Percentiles rank a stretch among this genome's conserved stretches.
Conservation (phyloP, 2,888 invertebrate species). For the Pemphredon lugubris region DNA sequence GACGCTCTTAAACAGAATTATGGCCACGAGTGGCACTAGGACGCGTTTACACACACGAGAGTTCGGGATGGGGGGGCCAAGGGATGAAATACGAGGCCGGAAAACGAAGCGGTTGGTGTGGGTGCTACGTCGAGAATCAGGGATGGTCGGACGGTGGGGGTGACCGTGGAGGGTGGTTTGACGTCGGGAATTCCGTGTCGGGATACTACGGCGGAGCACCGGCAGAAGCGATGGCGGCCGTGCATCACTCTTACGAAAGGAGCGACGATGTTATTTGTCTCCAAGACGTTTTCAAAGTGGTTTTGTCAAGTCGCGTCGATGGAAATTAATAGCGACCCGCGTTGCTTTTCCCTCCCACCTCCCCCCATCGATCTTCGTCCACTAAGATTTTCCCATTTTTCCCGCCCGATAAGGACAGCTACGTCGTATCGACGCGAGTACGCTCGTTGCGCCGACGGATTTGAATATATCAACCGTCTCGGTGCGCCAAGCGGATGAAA, state of each 20-base stretch:
- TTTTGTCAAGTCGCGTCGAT: conserved; percentile 62
- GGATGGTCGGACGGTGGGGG: background rate
- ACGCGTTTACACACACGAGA: conserved; percentile 31
- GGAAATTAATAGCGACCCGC: conserved; percentile 61
- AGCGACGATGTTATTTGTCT: conserved; percentile 59
- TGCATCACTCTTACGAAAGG: conserved; percentile 60
- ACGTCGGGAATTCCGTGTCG: conserved; percentile 60
- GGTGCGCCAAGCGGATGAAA: no score
- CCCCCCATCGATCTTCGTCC: conserved; percentile 45
- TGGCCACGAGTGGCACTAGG: conserved; percentile 39
- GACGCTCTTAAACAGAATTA: conserved; percentile 60
- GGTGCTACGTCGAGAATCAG: background rate
- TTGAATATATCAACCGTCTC: no score
- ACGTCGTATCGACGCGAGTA: background rate
- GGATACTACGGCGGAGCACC: conserved; percentile 47
- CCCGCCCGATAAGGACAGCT: conserved; percentile 19
- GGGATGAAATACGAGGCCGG: conserved; percentile 59
- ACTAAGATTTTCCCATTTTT: conserved; percentile 44
- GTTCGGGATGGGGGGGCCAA: no score
- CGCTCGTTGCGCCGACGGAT: background rate
- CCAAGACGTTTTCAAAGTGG: conserved; percentile 56
- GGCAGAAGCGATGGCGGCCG: conserved; percentile 56
- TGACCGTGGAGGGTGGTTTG: conserved; percentile 44
- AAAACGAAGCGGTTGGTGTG: conserved; percentile 31
- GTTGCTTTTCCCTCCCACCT: conserved; percentile 2